phyloP scores from a whole-genome alignment of 2,888 invertebrate species.

The Tupiocoris notatus region DNA sequence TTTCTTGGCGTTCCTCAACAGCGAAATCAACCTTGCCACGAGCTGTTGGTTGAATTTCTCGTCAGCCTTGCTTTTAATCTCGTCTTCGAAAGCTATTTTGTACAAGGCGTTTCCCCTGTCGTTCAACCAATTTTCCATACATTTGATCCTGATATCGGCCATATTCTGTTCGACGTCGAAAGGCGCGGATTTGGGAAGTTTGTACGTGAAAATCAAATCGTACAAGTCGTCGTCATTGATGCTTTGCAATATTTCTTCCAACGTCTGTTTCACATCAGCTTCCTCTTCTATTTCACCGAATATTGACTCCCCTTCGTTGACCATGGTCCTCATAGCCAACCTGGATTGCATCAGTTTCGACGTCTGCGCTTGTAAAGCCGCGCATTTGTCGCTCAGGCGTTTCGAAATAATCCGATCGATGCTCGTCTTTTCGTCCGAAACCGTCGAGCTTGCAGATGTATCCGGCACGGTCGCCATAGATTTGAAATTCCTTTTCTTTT shows the following conservation, averaged over 20 bases:
- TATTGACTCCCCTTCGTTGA: too few relatives aligned
- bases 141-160: slow-evolving; percentile 1
- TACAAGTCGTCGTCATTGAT: slow-evolving; percentile 14
- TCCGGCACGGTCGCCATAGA: too few relatives aligned
- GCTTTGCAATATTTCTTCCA: neutral
- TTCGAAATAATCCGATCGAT: too few relatives aligned
- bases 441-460: too few relatives aligned
- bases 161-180: slow-evolving; percentile 12
- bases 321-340: too few relatives aligned
- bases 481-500: neutral
- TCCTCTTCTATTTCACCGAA: too few relatives aligned
- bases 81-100: neutral
- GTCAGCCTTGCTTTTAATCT: neutral
- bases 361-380: too few relatives aligned
- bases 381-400: too few relatives aligned
- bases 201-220: slow-evolving; percentile 8
- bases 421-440: too few relatives aligned
- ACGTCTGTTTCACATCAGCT: neutral
- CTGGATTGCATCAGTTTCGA: too few relatives aligned
- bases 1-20: neutral
- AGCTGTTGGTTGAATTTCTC: neutral
- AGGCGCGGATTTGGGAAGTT: slow-evolving; percentile 8
- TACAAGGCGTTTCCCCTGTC: slow-evolving; percentile 4
- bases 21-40: neutral
- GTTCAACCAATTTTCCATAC: slow-evolving; percentile 9